A percentile compares a stretch with the other conserved stretches of the same genome.
Evolutionary conservation across 2,888 invertebrate species (phyloP).

Genomic region (Himalopsyche kuldschensis): DNA sequence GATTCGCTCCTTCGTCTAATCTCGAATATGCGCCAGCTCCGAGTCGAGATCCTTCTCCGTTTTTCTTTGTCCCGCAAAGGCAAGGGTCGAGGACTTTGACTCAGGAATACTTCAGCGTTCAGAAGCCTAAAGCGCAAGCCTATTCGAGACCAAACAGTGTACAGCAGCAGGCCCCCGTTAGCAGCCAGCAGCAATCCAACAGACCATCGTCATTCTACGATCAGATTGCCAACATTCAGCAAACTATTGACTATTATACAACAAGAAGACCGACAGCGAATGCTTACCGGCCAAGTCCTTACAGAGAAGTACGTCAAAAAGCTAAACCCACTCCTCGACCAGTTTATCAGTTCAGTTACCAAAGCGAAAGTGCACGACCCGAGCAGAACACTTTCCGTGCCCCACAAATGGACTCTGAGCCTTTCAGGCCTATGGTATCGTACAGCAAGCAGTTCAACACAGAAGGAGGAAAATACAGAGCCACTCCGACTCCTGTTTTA

Average conservation of each 20-base stretch:
- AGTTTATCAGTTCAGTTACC: conserved; percentile 74
- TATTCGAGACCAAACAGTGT: conserved; percentile 11
- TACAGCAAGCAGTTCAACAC: conserved; percentile 58
- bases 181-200: conserved; percentile 46
- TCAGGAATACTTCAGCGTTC: conserved; percentile 59
- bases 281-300: conserved; percentile 47
- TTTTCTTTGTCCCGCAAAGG: conserved; percentile 56
- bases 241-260: conserved; percentile 66
- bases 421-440: conserved; percentile 67
- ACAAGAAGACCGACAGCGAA: conserved; percentile 59
- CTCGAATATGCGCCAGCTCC: conserved; percentile 53
- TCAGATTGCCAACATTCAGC: conserved; percentile 67
- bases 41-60: conserved; percentile 37
- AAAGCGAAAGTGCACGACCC: conserved; percentile 59
- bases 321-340: conserved; percentile 62
- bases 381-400: conserved; percentile 55
- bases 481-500: conserved; percentile 43
- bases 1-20: conserved; percentile 51
- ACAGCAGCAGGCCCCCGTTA: conserved; percentile 28
- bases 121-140: conserved; percentile 50
- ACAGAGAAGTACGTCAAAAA: conserved; percentile 45
- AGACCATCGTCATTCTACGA: conserved; percentile 63
- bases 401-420: conserved; percentile 61
- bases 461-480: conserved; percentile 48
- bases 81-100: conserved; percentile 57